Base-by-base conservation (phyloP, 92 coral and sea anemone species). In the Phenganax subtilis region DNA sequence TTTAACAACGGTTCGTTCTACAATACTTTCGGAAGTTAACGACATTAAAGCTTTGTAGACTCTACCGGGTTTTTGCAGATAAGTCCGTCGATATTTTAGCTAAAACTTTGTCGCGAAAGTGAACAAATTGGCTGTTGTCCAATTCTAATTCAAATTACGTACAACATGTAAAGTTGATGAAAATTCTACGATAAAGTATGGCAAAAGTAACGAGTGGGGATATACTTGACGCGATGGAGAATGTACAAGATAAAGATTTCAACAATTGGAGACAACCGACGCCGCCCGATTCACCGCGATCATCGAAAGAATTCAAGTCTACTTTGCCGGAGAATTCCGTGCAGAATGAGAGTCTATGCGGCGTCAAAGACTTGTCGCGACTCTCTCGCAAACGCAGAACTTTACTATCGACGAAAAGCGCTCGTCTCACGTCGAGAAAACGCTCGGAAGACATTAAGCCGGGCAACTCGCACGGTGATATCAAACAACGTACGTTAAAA, bases 251-350 rank as follows among this genome's bases (percentile, higher is more conserved):
- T 52, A 79, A 79, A 52, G 83, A 53, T 29, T 79, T 64, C 30
- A 79, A 63, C 57, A 12, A 79, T 25, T 79, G 83, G 83, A 44
- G 83, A 25, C 83, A 79, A 65, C 83, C 81, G n/a, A 64, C 44
- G 71, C 54, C 98, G 30, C 97, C 99, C 7, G 86, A 89, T 0
- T 87, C 92, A 55, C 93, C 98, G 59, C 91, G 88, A 82, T 89
- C 99, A 7, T 97, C 97, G 29, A 90, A 91, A 64, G 90, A 97
- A 17, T 89, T 90, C 60, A 85, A 61, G 56, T 85, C 67, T 62
- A 55, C 52, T 63, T 29, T 54, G 51, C 55, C 74, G 9, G 83
- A 79, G 65, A 8, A 67, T 37, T 60, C 74, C 5, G 51, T 57
- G 73, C 73, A 68, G 73, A 68, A 29, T 68, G 29, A 68, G 73